Percentiles rank a stretch among this genome's conserved stretches.
These are phyloP conservation scores for Alcis repandata DNA, from an alignment of 2,888 invertebrate species.

Conservation along the genomic window DNA sequence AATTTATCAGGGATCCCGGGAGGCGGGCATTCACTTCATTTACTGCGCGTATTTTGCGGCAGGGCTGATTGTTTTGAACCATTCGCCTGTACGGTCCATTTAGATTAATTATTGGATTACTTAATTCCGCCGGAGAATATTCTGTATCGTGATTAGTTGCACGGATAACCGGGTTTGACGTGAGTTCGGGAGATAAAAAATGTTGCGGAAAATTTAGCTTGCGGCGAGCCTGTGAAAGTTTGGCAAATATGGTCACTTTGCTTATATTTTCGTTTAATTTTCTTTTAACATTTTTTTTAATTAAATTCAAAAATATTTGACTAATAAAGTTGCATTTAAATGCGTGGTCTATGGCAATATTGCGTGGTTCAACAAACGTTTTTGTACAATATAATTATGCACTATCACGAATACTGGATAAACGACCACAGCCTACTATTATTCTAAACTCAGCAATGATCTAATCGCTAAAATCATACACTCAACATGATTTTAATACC, in stretches of 20 bases:
- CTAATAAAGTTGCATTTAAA: neutral
- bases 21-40: constrained; percentile 86
- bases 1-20: constrained; percentile 86
- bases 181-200: constrained; percentile 34
- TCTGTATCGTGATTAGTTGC: constrained; percentile 63
- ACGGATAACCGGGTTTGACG: constrained; percentile 45
- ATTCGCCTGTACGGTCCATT: constrained; percentile 86
- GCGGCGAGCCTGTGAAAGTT: constrained; percentile 2
- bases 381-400: neutral
- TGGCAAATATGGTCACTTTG: neutral
- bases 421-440: neutral
- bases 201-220: constrained; percentile 15
- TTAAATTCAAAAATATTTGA: no score
- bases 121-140: constrained; percentile 82
- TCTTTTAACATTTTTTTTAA: no score
- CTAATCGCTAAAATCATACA: constrained; percentile 21
- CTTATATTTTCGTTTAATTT: neutral
- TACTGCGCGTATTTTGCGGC: constrained; percentile 87
- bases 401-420: neutral
- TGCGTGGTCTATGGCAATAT: neutral
- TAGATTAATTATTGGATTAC: constrained; percentile 87
- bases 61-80: constrained; percentile 86
- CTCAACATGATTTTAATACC: constrained; percentile 29
- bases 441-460: constrained; percentile 10
- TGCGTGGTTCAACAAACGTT: neutral